phyloP scores from a whole-genome alignment of 2,888 invertebrate genomes.

The Hanleya hanleyi region DNA sequence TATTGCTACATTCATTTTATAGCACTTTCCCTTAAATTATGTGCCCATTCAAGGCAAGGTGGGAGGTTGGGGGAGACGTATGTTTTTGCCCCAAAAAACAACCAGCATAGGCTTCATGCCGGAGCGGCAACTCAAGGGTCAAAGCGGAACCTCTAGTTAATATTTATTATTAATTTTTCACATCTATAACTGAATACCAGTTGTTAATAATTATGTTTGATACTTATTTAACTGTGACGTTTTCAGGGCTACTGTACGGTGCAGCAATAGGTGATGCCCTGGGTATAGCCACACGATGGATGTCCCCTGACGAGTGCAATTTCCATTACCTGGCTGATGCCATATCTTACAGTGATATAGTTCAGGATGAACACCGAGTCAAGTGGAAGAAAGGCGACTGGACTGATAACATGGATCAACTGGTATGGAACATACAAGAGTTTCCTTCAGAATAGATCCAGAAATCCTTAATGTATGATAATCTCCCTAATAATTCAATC shows the following conservation, averaged over 20 bases:
- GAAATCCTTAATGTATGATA: background rate
- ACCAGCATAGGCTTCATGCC: too few relatives aligned
- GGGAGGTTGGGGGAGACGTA: too few relatives aligned
- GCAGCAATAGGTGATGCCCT: conserved; percentile 73
- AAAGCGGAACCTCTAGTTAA: too few relatives aligned
- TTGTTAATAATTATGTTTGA: background rate
- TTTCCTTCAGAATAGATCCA: too few relatives aligned
- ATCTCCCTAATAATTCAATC: background rate
- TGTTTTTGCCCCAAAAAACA: too few relatives aligned
- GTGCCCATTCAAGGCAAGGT: too few relatives aligned
- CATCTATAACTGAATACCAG: too few relatives aligned
- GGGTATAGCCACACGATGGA: conserved; percentile 71
- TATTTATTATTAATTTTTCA: too few relatives aligned
- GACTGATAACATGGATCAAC: conserved; percentile 72
- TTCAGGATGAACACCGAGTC: conserved; percentile 69
- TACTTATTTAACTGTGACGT: background rate
- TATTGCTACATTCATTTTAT: too few relatives aligned
- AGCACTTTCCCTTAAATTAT: too few relatives aligned
- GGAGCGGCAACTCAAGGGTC: too few relatives aligned
- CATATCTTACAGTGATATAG: conserved; percentile 65
- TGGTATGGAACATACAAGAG: too few relatives aligned
- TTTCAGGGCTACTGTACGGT: conserved; percentile 71
- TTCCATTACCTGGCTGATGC: conserved; percentile 68
- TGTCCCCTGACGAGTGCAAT: conserved; percentile 68
- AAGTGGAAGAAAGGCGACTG: conserved; percentile 72